phyloP scores from a whole-genome alignment of 2,797 vertebrate species.

The Trachurus trachurus region DNA sequence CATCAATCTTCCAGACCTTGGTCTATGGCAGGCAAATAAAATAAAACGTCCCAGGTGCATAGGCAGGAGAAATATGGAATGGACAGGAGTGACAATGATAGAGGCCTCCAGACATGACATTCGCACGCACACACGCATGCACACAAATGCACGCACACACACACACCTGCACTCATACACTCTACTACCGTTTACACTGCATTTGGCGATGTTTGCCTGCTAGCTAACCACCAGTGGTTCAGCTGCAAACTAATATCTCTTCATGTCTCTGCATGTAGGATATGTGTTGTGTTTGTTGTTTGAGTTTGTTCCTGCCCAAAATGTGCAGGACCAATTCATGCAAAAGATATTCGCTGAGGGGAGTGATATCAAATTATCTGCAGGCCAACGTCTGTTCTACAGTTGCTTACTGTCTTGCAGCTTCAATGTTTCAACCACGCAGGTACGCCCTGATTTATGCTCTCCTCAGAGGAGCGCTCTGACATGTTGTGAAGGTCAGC shows the following conservation, averaged over 20 bases:
- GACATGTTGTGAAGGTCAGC: slow-evolving; percentile 14
- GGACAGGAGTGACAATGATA: slow-evolving; percentile 72
- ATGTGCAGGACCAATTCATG: neutral
- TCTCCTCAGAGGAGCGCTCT: neutral
- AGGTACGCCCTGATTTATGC: neutral
- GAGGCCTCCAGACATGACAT: slow-evolving; percentile 58
- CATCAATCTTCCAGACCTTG: slow-evolving; percentile 82
- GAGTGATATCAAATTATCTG: neutral
- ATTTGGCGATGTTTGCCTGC: neutral
- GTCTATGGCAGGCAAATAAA: slow-evolving; percentile 80
- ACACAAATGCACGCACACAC: slow-evolving; percentile 24
- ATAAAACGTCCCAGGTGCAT: slow-evolving; percentile 79
- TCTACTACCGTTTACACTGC: neutral
- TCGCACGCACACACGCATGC: neutral
- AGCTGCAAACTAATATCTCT: neutral
- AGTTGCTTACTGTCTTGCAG: neutral
- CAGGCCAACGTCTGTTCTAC: neutral
- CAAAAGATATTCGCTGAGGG: neutral
- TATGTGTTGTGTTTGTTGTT: neutral
- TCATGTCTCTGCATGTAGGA: neutral
- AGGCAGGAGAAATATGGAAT: slow-evolving; percentile 81
- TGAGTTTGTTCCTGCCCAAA: neutral
- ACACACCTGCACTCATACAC: neutral
- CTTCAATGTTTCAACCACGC: neutral
- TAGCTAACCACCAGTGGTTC: neutral